Evolutionary conservation across 2,888 invertebrate species (phyloP), one percentile per base, ranked within the genome.

Genomic region (Hermaeophaga mercurialis): DNA sequence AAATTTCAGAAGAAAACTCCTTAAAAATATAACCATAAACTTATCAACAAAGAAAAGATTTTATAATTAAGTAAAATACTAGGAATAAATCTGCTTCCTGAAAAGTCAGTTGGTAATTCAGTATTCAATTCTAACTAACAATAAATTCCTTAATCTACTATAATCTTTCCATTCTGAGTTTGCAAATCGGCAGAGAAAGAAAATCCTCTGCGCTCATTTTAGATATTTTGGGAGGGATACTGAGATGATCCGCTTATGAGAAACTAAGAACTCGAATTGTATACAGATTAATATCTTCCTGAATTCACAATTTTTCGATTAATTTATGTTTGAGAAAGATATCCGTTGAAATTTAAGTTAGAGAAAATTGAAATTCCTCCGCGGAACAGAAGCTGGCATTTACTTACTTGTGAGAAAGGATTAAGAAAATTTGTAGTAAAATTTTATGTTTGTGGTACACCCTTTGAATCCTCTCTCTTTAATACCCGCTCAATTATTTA

Each of bases 221-320:
- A 28, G 26, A 19, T 38, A 17, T 19, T 39, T 28, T 31, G 33
- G 14, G 17, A 33, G n/a, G 33, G 31, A 46, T 46, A 41, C 41
- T 19, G 19, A 8, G 19, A 18, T 46, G 39, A 49, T 49, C 49
- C 49, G 49, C 49, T 49, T 49, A 47, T 47, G 22, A 19, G 36
- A 36, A 47, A 47, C 47, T 22, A 24, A 11, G 28, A 39, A 39
- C 49, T 49, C 26, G 26, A 39, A 49, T 49, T 49, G 48, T 49
- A 18, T 38, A 39, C 39, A 39, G 46, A 33, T 46, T 46, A 46
- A 46, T 46, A 39, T 38, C 28, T 26, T 28, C 39, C 14, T 19
- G 26, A 39, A 49, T 49, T 49, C 49, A 49, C 49, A 49, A 49
- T 49, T 39, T 49, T 49, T 49, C 39, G 12, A 49, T 49, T 39